phyloP scores from a whole-genome alignment of 64 coral and sea anemone genomes.

The Stichodactyla mertensii region DNA sequence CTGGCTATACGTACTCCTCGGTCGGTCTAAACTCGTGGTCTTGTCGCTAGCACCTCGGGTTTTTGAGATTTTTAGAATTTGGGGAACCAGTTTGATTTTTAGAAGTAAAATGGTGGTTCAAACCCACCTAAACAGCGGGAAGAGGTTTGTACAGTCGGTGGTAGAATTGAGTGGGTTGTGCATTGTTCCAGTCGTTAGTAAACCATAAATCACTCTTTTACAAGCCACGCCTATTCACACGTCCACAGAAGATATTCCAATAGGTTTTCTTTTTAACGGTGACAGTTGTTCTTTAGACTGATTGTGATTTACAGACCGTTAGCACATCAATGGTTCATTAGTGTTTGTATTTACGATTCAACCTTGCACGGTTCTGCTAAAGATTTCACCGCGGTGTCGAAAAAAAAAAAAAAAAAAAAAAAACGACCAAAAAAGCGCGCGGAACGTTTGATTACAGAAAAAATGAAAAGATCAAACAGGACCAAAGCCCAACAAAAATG shows the following conservation, averaged over 20 bases:
- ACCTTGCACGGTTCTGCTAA: neutral
- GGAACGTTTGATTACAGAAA: slow-evolving; percentile 2
- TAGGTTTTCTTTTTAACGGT: neutral
- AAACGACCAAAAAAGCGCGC: neutral
- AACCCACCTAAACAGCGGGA: neutral
- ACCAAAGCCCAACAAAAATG: neutral
- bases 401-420: slow-evolving; percentile 10
- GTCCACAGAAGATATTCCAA: slow-evolving; percentile 12
- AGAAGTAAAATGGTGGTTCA: neutral
- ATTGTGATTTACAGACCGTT: slow-evolving; percentile 30
- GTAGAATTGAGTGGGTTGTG: neutral
- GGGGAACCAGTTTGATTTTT: no score
- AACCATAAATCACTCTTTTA: neutral
- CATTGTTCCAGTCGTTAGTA: slow-evolving; percentile 1
- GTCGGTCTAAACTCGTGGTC: neutral
- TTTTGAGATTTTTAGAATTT: neutral
- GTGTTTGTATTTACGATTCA: slow-evolving; percentile 4
- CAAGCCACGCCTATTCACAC: slow-evolving; percentile 13
- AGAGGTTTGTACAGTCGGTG: neutral
- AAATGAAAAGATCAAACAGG: slow-evolving; percentile 29
- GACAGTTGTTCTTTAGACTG: neutral
- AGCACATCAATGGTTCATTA: slow-evolving; percentile 32
- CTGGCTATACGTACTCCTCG: neutral
- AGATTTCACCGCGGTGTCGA: slow-evolving; percentile 5
- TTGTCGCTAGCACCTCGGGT: neutral